These are phyloP conservation scores for Spatulosminthurus flaviceps DNA, from an alignment of 2,888 invertebrate genomes.

Conservation along the genomic window DNA sequence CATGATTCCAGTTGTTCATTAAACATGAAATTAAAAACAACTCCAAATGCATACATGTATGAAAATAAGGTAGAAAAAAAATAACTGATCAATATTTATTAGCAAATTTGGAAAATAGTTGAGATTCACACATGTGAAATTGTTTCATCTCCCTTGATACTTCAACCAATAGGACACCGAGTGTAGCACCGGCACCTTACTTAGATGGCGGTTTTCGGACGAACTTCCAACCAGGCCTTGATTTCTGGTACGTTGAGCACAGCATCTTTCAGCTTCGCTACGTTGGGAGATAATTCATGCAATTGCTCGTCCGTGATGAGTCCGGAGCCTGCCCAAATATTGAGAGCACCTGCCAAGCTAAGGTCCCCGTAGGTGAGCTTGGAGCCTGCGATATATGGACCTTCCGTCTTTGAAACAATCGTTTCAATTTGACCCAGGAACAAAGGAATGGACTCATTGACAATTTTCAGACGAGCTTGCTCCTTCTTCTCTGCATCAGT, in stretches of 20 bases:
- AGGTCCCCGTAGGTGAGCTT: slow-evolving; percentile 29
- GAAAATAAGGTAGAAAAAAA: too few relatives aligned
- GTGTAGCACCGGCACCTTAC: too few relatives aligned
- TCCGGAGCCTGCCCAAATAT: background rate
- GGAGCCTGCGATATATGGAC: slow-evolving; percentile 21
- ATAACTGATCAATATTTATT: too few relatives aligned
- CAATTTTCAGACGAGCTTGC: background rate
- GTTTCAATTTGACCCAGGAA: slow-evolving; percentile 14
- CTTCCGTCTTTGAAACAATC: slow-evolving; percentile 25
- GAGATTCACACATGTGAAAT: too few relatives aligned
- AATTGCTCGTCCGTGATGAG: background rate
- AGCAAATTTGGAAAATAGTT: too few relatives aligned
- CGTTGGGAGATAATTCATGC: background rate
- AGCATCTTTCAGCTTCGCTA: background rate
- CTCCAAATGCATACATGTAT: too few relatives aligned
- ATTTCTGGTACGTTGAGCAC: background rate
- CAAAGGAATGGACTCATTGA: background rate
- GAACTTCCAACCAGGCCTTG: slow-evolving; percentile 23
- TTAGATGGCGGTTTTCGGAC: slow-evolving; percentile 19
- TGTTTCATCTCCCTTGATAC: too few relatives aligned
- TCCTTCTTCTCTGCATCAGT: background rate
- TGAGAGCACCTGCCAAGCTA: background rate
- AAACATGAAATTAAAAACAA: too few relatives aligned
- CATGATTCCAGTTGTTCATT: too few relatives aligned
- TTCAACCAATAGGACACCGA: too few relatives aligned